These are phyloP conservation scores for Bujurquina vittata DNA, from an alignment of 2,113 vertebrate genomes.

Conservation along the genomic window DNA sequence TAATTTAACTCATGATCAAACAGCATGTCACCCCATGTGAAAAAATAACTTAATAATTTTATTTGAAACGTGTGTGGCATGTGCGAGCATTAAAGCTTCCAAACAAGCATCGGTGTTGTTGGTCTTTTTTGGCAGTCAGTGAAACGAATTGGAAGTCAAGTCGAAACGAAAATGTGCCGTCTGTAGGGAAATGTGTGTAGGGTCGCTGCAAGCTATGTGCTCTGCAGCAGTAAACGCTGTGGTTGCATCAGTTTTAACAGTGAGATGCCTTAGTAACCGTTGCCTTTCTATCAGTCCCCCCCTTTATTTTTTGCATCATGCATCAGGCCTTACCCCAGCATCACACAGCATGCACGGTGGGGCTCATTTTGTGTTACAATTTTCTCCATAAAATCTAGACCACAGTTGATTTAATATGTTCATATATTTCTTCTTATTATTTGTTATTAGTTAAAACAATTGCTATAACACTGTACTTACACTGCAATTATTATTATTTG, in stretches of 20 bases:
- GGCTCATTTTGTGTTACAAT: constrained; percentile 18
- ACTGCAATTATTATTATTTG: neutral
- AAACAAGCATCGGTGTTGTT: neutral
- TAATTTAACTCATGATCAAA: neutral
- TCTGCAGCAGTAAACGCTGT: constrained; percentile 42
- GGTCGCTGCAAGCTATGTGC: constrained; percentile 38
- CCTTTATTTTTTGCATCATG: constrained; percentile 48
- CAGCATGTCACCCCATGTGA: neutral
- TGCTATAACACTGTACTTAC: neutral
- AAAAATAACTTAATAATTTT: neutral
- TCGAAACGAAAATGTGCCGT: constrained; percentile 28
- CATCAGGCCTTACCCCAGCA: constrained; percentile 30
- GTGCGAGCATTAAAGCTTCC: neutral
- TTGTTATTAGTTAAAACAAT: neutral
- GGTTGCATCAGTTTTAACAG: constrained; percentile 59
- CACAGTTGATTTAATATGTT: neutral
- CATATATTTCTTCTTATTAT: neutral
- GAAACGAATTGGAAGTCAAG: constrained; percentile 40
- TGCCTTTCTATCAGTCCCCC: constrained; percentile 32
- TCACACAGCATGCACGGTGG: constrained; percentile 12
- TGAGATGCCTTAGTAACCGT: constrained; percentile 30
- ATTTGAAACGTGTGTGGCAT: neutral
- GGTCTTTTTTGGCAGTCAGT: neutral
- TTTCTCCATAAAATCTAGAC: constrained; percentile 33
- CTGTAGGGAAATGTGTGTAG: constrained; percentile 25